Percentiles rank a stretch among this genome's conserved stretches.
phyloP scores from a whole-genome alignment of 2,797 vertebrate species.

The Acanthurus tractus region DNA sequence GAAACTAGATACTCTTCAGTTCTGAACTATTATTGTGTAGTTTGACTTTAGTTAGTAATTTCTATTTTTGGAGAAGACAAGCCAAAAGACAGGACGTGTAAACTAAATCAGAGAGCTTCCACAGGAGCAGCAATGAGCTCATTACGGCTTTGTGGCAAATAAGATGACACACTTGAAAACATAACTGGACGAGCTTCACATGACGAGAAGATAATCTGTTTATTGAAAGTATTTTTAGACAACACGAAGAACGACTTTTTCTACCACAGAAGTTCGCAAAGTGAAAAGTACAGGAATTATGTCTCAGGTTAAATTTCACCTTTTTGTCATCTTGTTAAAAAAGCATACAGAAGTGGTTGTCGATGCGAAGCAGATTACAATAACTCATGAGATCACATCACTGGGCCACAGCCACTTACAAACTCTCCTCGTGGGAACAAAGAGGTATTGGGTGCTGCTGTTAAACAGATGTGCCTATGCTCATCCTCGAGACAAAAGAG shows the following conservation, averaged over 20 bases:
- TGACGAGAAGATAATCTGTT: too few relatives aligned
- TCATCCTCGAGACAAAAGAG: not conserved
- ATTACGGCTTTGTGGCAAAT: not conserved
- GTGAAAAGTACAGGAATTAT: not conserved
- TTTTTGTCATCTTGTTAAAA: not conserved
- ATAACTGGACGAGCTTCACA: not conserved
- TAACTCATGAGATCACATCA: conserved; percentile 13
- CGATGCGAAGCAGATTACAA: not conserved
- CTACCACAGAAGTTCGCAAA: not conserved
- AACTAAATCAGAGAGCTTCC: not conserved
- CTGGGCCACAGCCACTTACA: conserved; percentile 16
- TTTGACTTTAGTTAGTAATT: conserved; percentile 25
- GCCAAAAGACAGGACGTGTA: not conserved
- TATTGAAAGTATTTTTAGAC: not conserved
- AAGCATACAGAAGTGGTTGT: not conserved
- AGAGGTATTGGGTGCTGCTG: conserved; percentile 5
- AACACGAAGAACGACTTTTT: not conserved
- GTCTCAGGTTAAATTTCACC: not conserved
- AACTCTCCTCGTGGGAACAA: not conserved
- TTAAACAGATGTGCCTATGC: conserved; percentile 9
- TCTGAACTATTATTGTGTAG: conserved; percentile 24
- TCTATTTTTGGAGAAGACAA: not conserved
- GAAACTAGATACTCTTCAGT: conserved; percentile 46
- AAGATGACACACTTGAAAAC: not conserved
- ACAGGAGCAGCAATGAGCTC: not conserved